A percentile compares a stretch with the other conserved stretches of the same genome.
These are phyloP conservation scores for Momotus momota DNA, from an alignment of 2,797 vertebrate genomes.

Conservation along the genomic window DNA sequence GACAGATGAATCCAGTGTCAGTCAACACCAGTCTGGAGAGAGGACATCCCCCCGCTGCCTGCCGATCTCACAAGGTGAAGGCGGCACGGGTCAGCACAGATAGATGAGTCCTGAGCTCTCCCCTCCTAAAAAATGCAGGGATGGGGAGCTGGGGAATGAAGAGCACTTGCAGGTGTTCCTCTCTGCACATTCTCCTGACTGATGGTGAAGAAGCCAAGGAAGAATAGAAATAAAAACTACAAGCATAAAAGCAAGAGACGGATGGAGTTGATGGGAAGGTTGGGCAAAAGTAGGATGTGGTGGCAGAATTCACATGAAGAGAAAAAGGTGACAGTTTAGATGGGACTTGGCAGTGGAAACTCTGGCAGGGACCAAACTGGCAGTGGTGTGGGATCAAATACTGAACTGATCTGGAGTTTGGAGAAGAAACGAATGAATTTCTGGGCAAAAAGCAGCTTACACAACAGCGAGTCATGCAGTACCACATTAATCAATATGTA, in stretches of 20 bases:
- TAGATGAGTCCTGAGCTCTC: background rate
- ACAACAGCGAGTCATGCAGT: background rate
- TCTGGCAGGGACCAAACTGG: background rate
- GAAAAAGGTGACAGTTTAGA: background rate
- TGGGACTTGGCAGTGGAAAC: background rate
- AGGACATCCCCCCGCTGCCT: background rate
- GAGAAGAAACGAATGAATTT: background rate
- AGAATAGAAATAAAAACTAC: background rate
- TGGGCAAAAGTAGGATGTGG: background rate
- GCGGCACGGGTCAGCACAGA: background rate
- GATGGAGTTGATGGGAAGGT: background rate
- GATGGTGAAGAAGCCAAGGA: background rate
- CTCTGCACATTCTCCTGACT: background rate
- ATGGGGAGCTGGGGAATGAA: background rate
- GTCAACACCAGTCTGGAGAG: background rate
- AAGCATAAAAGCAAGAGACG: background rate
- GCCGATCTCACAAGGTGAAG: accelerated
- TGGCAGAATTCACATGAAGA: background rate
- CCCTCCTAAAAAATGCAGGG: background rate
- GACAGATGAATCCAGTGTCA: background rate
- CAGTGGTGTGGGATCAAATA: background rate
- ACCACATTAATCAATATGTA: accelerated
- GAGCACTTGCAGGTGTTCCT: background rate
- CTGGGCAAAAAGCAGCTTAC: background rate
- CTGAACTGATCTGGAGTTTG: background rate